Evolutionary conservation across 2,888 invertebrate genomes (phyloP), one percentile per base, ranked within the genome.

Genomic region (Yponomeuta plumbellus): DNA sequence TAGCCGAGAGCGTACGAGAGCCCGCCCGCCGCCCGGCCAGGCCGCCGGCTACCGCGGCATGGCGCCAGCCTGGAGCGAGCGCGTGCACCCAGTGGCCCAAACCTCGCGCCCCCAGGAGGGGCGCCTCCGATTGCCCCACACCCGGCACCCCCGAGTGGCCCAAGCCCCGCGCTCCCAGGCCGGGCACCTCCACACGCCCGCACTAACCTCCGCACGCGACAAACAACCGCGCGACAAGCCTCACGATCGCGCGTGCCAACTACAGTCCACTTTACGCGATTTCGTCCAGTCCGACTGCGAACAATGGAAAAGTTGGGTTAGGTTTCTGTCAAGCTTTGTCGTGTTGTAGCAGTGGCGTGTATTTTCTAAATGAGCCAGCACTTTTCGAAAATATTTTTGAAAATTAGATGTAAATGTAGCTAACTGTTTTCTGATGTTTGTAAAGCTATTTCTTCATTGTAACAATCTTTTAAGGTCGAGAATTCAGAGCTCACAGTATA

Each of bases 1-100:
- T 91, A 86, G 90, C 90, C 89, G 88, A 87, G 86, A 84, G 88
- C 89, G 90, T 78, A 83, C 84, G 85, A 83, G 82, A 76, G 78
- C 71, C 76, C 81, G 85, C 83, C 82, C 85, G 86, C 83, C 85
- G 84, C 83, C 77, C 85, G 88, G 88, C 87, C 82, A 84, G 86
- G 82, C 83, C 85, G 79, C 81, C 84, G 83, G 85, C 85, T 85
- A 86, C 85, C 72, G 71, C 69, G 76, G 76, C 77, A 77, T 76
- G 74, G 72, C 76, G 77, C 75, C 80, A 76, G 76, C 76, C 72
- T 76, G 75, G 73, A 76, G 77, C 76, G 73, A 80, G 71, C 71
- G 71, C 78, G 81, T 79, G 80, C 83, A 76, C 78, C 77, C 76
- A 77, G 72, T 70, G 72, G 69, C 71, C 69, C 67, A 69, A 69